Percentiles rank a stretch among this genome's conserved stretches.
Evolutionary conservation across 2,113 vertebrate genomes (phyloP).

Genomic region (Macrotus californicus): DNA sequence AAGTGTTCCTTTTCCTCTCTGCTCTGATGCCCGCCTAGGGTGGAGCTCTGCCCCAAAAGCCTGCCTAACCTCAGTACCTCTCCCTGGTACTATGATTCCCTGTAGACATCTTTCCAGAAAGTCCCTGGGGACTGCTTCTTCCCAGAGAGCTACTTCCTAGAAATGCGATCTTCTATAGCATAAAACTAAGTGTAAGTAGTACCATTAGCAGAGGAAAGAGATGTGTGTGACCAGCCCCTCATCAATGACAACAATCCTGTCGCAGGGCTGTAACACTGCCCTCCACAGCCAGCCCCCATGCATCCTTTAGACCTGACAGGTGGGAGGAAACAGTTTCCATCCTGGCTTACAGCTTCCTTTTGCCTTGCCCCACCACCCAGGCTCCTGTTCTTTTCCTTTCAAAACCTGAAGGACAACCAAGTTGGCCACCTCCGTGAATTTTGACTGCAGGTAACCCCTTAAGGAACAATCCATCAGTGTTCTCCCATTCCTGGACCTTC

Average conservation of each 20-base stretch:
- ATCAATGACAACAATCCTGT: neutral
- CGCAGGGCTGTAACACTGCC: neutral
- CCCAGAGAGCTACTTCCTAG: neutral
- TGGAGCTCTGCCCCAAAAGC: neutral
- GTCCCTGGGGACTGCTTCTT: neutral
- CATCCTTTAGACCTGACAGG: neutral
- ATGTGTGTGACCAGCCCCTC: accelerated
- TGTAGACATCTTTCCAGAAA: neutral
- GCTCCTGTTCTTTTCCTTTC: neutral
- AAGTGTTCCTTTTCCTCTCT: neutral
- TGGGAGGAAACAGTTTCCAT: neutral
- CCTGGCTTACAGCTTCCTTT: neutral
- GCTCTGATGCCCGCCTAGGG: neutral
- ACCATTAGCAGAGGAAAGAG: neutral
- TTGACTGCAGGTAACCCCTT: no score
- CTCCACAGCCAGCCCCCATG: neutral
- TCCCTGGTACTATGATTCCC: neutral
- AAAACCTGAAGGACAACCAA: neutral
- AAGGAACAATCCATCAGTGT: neutral
- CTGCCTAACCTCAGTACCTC: neutral
- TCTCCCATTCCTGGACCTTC: neutral
- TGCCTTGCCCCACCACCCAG: neutral
- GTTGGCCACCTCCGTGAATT: neutral
- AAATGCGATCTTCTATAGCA: neutral
- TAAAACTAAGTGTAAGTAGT: neutral